Evolutionary conservation across 2,797 vertebrate species (phyloP).

Genomic region (Labroides dimidiatus): DNA sequence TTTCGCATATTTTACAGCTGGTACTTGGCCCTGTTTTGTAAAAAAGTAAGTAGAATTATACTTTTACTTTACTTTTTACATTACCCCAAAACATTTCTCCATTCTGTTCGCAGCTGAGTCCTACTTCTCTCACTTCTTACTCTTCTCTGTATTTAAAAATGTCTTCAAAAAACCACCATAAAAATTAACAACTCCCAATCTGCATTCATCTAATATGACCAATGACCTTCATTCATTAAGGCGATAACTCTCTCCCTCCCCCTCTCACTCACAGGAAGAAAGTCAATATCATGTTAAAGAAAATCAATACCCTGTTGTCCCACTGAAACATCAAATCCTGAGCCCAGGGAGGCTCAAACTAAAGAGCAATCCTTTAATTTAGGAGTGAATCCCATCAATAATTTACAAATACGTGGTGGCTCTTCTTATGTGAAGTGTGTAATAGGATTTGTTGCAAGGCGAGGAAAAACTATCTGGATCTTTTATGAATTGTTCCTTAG

Average conservation of each 20-base stretch:
- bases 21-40: not conserved
- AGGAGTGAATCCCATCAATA: conserved; percentile 55
- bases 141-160: conserved; percentile 9
- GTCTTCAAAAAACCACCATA: conserved; percentile 40
- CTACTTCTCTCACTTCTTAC: not conserved
- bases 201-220: conserved; percentile 62
- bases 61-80: conserved; percentile 3
- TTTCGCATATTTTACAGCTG: conserved; percentile 1
- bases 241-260: conserved; percentile 63
- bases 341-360: conserved; percentile 44
- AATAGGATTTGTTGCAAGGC: not conserved
- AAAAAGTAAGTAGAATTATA: too few relatives aligned
- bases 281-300: conserved; percentile 80
- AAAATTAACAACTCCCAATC: conserved; percentile 37
- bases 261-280: conserved; percentile 69
- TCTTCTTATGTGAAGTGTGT: conserved; percentile 6
- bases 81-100: conserved; percentile 14
- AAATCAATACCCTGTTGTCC: conserved; percentile 80
- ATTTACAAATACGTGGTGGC: conserved; percentile 46
- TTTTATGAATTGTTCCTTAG: conserved; percentile 10
- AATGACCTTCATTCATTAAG: conserved; percentile 78
- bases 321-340: conserved; percentile 55
- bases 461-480: not conserved
- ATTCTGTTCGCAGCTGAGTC: conserved; percentile 16
- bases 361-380: conserved; percentile 65